Evolutionary conservation across 2,888 invertebrate species (phyloP).

Genomic region (Lithophane ornitopus): DNA sequence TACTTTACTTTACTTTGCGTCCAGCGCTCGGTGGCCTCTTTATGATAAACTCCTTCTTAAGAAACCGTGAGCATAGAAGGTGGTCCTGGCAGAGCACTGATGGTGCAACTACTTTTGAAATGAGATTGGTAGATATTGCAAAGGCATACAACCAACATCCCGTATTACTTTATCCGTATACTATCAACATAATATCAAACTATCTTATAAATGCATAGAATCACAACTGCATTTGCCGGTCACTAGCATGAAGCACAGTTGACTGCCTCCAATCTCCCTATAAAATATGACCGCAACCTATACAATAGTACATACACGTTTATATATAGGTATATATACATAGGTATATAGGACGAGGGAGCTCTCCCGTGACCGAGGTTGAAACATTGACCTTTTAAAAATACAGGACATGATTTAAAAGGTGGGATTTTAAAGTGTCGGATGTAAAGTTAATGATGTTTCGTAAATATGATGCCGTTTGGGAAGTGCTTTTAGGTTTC

Average conservation of each 20-base stretch:
- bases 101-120: too few species aligned
- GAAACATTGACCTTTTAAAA: slow-evolving; percentile 50
- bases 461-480: slow-evolving; percentile 40
- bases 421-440: slow-evolving; percentile 22
- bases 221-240: slow-evolving; percentile 57
- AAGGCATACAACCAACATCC: not conserved
- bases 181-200: slow-evolving; percentile 17
- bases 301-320: not conserved
- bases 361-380: slow-evolving; percentile 9
- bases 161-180: not conserved
- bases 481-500: slow-evolving; percentile 15
- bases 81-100: too few species aligned
- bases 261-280: slow-evolving; percentile 42
- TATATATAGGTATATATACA: not conserved
- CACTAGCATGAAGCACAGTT: slow-evolving; percentile 44
- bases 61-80: too few species aligned
- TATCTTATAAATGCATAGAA: slow-evolving; percentile 34
- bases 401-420: slow-evolving; percentile 28
- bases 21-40: too few species aligned
- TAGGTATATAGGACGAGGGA: slow-evolving; percentile 26
- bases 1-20: too few species aligned
- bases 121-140: too few species aligned
- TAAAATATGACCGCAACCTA: slow-evolving; percentile 42
- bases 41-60: too few species aligned
- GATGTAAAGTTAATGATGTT: slow-evolving; percentile 21